A percentile compares a stretch with the other conserved stretches of the same genome.
These are phyloP conservation scores for Neodontobutis hainanensis DNA, from an alignment of 2,113 vertebrate species.

Conservation along the genomic window DNA sequence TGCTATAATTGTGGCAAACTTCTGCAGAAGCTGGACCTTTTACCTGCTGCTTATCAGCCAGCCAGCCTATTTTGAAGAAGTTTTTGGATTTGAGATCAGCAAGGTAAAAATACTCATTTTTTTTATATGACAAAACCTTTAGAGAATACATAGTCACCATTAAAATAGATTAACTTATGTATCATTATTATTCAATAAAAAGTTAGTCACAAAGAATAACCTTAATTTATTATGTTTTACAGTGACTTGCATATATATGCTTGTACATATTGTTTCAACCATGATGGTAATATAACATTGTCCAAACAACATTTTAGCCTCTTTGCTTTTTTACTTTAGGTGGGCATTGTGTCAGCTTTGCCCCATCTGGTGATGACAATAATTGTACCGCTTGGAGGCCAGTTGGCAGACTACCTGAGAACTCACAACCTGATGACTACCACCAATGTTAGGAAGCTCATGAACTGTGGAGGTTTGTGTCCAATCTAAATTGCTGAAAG, in stretches of 20 bases:
- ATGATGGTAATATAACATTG: background rate
- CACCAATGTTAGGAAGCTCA: constrained; percentile 92
- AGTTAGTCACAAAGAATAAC: background rate
- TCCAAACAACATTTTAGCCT: constrained; percentile 1
- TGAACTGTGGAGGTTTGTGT: constrained; percentile 90
- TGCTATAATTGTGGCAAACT: constrained; percentile 93
- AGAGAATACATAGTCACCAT: no score
- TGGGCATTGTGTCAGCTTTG: constrained; percentile 88
- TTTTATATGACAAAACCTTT: no score
- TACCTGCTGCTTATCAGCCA: constrained; percentile 94
- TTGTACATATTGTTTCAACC: background rate
- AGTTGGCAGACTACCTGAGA: constrained; percentile 89
- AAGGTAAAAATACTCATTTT: constrained; percentile 75
- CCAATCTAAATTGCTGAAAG: background rate
- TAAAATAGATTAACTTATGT: no score
- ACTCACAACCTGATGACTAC: constrained; percentile 88
- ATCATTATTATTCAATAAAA: no score
- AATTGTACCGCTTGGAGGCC: constrained; percentile 89
- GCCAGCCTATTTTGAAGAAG: constrained; percentile 92
- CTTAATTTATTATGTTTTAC: no score
- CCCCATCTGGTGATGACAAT: constrained; percentile 96
- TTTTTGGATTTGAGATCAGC: constrained; percentile 94
- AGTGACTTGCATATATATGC: background rate
- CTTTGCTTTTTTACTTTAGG: constrained; percentile 60
- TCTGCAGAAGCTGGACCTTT: constrained; percentile 95